Conservation (phyloP, 2,888 invertebrate genomes). For the Ophion costatus region DNA sequence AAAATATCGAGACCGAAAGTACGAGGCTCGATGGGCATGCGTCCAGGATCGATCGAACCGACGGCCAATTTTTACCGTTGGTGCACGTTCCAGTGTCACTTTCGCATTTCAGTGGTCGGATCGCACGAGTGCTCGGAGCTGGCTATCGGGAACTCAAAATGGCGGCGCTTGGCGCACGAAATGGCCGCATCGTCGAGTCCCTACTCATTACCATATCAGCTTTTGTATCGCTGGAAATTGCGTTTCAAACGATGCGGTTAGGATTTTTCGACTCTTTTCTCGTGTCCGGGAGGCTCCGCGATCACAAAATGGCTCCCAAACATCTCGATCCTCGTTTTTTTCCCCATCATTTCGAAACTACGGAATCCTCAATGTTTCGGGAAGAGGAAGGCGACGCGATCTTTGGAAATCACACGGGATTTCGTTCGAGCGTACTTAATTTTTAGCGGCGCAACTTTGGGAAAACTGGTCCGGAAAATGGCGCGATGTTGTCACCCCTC, state of each 20-base stretch:
- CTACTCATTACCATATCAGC: not conserved
- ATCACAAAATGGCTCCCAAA: not conserved
- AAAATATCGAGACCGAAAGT: not conserved
- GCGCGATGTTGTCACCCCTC: too few relatives aligned
- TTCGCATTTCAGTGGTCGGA: not conserved
- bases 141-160: constrained; percentile 29
- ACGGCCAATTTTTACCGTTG: too few relatives aligned
- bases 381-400: not conserved
- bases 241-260: not conserved
- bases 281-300: not conserved
- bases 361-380: not conserved
- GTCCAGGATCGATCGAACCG: too few relatives aligned
- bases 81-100: not conserved
- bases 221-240: not conserved
- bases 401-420: not conserved
- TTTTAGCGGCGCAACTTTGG: not conserved
- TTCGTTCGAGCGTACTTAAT: constrained; percentile 14
- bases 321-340: not conserved
- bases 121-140: not conserved
- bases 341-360: not conserved
- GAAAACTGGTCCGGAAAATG: not conserved
- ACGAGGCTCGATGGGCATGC: not conserved
- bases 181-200: not conserved
- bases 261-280: not conserved
- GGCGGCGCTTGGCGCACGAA: not conserved